Percentiles rank a stretch among this genome's conserved stretches.
phyloP scores from a whole-genome alignment of 2,888 invertebrate genomes.

The Epirrhoe alternata region DNA sequence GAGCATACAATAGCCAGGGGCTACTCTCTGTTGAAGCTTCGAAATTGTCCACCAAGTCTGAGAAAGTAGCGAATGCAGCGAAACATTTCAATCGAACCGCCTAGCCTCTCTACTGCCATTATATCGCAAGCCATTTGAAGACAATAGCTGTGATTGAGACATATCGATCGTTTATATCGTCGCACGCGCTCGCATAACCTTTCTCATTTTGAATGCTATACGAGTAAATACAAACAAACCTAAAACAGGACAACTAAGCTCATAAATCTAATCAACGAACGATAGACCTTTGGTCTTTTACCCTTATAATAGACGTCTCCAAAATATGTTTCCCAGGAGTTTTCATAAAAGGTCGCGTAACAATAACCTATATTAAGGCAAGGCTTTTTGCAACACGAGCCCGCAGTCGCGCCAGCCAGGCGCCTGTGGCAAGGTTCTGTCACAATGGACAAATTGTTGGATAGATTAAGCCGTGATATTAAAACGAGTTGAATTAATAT shows the following conservation, averaged over 20 bases:
- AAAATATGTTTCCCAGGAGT: conserved; percentile 63
- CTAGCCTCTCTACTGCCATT: conserved; percentile 46
- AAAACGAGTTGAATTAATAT: conserved; percentile 32
- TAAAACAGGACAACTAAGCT: conserved; percentile 41
- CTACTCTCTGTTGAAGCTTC: conserved; percentile 53
- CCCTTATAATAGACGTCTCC: conserved; percentile 55
- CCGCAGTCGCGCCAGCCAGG: conserved; percentile 64
- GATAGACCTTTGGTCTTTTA: conserved; percentile 57
- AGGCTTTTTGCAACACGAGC: conserved; percentile 62
- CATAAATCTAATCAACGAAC: conserved; percentile 60
- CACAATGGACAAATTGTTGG: conserved; percentile 38
- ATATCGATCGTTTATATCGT: conserved; percentile 11
- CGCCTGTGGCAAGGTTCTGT: conserved; percentile 52
- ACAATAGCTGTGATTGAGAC: conserved; percentile 45
- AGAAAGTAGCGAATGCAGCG: conserved; percentile 59
- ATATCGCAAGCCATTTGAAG: conserved; percentile 44
- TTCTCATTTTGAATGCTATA: conserved; percentile 24
- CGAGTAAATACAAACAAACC: conserved; percentile 34
- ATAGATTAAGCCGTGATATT: conserved; percentile 36
- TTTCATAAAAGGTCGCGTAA: conserved; percentile 70
- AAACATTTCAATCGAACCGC: conserved; percentile 55
- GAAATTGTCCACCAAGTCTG: conserved; percentile 65
- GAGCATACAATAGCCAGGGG: conserved; percentile 54
- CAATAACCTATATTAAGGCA: conserved; percentile 69
- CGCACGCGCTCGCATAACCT: conserved; percentile 29